phyloP scores from a whole-genome alignment of 1,140 invertebrate genomes.

The Brachionus plicatilis region DNA sequence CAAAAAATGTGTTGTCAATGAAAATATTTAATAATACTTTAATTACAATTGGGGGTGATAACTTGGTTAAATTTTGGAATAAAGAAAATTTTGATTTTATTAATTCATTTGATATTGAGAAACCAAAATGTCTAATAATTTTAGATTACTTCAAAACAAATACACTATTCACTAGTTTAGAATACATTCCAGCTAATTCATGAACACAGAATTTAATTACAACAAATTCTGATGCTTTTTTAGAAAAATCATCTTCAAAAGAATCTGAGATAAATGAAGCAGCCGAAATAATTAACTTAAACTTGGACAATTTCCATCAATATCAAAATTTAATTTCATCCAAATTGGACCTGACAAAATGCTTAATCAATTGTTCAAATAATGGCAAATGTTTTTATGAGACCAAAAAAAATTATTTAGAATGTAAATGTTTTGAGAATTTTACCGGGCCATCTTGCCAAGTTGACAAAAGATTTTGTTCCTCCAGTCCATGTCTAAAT shows the following conservation, averaged over 20 bases:
- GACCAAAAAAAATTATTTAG: slow-evolving; percentile 41
- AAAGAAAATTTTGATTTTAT: background rate
- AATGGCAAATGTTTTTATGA: background rate
- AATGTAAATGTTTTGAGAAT: slow-evolving; percentile 45
- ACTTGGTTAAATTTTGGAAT: background rate
- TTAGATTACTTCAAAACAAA: background rate
- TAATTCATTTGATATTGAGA: background rate
- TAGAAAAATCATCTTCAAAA: background rate
- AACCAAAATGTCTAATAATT: background rate
- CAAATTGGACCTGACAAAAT: background rate
- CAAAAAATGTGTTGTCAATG: background rate
- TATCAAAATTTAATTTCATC: background rate
- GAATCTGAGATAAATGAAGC: background rate
- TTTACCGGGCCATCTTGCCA: background rate
- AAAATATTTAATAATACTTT: background rate
- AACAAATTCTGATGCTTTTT: background rate
- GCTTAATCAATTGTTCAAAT: background rate
- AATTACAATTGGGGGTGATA: background rate
- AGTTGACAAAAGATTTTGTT: slow-evolving; percentile 33
- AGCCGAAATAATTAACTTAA: background rate
- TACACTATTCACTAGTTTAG: background rate
- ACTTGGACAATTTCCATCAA: background rate
- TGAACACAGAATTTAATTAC: background rate
- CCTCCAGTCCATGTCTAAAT: slow-evolving; percentile 41
- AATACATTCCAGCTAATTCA: too few species aligned